phyloP scores from a whole-genome alignment of 2,113 vertebrate genomes.

The Alosa alosa region DNA sequence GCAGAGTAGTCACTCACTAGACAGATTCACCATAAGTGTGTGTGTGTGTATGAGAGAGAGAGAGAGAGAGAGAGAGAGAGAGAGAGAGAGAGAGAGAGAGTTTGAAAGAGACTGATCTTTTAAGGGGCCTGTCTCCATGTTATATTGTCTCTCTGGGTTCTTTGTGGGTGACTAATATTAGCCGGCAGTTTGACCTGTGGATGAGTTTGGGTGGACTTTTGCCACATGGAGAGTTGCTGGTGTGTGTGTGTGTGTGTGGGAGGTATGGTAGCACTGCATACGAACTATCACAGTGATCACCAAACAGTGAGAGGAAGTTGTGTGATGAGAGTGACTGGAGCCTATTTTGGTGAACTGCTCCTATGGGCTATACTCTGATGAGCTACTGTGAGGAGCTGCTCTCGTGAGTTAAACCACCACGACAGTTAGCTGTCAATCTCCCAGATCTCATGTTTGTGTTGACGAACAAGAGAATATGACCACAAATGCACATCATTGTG shows the following conservation, averaged over 20 bases:
- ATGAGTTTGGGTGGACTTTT: not conserved
- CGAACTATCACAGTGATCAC: too few relatives aligned
- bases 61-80: not conserved
- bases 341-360: too few relatives aligned
- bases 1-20: too few relatives aligned
- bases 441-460: too few relatives aligned
- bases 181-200: not conserved
- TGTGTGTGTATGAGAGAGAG: too few relatives aligned
- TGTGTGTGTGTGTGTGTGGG: not conserved
- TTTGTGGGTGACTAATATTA: not conserved
- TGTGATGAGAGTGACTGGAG: too few relatives aligned
- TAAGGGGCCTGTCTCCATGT: not conserved
- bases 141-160: not conserved
- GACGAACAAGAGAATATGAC: too few relatives aligned
- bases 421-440: too few relatives aligned
- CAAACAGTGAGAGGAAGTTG: too few relatives aligned
- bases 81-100: not conserved
- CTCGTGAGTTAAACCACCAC: too few relatives aligned
- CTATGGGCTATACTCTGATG: not conserved
- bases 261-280: too few relatives aligned
- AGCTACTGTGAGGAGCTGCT: not conserved
- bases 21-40: not conserved
- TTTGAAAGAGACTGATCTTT: not conserved
- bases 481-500: too few relatives aligned
- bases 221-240: not conserved